Evolutionary conservation across 2,113 vertebrate genomes (phyloP).

Genomic region (Stegostoma tigrinum): DNA sequence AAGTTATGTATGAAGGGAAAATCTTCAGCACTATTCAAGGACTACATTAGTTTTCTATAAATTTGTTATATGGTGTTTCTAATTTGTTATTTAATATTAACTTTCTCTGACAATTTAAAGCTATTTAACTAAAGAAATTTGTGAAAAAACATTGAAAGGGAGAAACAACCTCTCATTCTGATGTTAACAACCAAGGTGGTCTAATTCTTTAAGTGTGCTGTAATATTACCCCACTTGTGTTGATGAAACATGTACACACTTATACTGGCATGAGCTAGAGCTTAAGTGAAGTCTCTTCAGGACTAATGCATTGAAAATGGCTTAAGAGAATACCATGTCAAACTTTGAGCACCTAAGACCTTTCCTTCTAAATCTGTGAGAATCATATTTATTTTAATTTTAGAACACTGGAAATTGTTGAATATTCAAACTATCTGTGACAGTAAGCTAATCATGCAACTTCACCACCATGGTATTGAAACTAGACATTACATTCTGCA

Average conservation of each 20-base stretch:
- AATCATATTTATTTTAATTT: neutral
- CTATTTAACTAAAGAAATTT: neutral
- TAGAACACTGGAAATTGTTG: neutral
- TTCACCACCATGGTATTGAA: neutral
- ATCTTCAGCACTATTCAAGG: neutral
- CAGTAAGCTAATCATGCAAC: neutral
- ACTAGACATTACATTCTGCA: neutral
- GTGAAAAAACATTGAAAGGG: neutral
- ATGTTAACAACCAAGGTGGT: no score
- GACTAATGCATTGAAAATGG: neutral
- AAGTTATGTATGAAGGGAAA: neutral
- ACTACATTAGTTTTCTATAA: neutral
- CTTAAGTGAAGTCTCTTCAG: neutral
- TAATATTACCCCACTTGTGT: neutral
- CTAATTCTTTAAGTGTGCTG: neutral
- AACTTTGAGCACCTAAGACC: neutral
- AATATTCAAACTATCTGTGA: neutral
- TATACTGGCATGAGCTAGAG: no score
- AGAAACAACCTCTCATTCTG: neutral
- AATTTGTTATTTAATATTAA: neutral
- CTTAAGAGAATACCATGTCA: neutral
- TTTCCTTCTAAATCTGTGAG: neutral
- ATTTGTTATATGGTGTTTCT: neutral
- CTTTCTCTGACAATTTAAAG: slow-evolving; percentile 23
- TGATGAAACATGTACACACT: neutral